Evolutionary conservation across 2,797 vertebrate genomes (phyloP).

Genomic region (Acomys russatus): DNA sequence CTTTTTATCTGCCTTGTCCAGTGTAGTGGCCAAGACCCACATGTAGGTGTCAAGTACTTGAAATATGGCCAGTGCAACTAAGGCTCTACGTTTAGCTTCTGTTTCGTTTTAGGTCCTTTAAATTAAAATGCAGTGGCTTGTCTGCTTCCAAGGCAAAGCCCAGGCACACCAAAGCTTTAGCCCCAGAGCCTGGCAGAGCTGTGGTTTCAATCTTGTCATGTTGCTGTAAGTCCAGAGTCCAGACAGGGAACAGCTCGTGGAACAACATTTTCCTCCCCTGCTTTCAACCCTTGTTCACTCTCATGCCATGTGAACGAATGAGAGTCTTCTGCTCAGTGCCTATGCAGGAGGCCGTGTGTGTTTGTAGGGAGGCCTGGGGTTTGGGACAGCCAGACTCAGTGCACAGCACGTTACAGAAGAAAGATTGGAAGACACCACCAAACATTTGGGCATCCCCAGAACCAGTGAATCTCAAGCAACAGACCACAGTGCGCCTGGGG

Average conservation of each 20-base stretch:
- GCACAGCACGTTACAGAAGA: not conserved
- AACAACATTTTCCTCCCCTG: not conserved
- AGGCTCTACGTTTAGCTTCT: not conserved
- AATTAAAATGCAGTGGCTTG: not conserved
- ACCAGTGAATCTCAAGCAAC: not conserved
- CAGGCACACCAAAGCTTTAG: not conserved
- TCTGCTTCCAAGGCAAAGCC: not conserved
- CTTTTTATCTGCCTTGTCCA: not conserved
- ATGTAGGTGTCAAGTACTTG: not conserved
- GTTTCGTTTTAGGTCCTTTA: conserved; percentile 33
- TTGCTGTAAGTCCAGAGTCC: not conserved
- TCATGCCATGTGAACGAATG: not conserved
- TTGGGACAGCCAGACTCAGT: not conserved
- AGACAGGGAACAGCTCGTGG: not conserved
- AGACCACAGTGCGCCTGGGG: not conserved
- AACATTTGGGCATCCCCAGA: not conserved
- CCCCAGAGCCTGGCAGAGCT: not conserved
- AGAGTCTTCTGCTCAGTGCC: not conserved
- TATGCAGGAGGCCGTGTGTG: not conserved
- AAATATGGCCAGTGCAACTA: not conserved
- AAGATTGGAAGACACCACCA: not conserved
- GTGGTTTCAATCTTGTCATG: not conserved
- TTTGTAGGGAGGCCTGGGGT: not conserved
- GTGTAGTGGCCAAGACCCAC: not conserved
- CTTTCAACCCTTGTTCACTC: not conserved